Evolutionary conservation across 1,140 invertebrate species (phyloP).

Genomic region (Orchestia grillus): DNA sequence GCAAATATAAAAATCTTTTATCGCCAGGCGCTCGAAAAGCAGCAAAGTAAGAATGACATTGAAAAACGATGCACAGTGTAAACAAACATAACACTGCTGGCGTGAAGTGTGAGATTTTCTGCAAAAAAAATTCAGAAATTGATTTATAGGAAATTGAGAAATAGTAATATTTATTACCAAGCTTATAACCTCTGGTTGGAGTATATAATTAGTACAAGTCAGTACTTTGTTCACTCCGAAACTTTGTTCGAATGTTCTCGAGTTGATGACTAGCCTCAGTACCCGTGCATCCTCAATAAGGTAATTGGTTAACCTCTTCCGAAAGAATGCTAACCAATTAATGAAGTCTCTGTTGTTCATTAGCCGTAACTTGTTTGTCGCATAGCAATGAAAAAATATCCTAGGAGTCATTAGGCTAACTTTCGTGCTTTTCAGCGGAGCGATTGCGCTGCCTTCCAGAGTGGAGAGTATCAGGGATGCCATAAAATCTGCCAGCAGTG

Average conservation of each 20-base stretch:
- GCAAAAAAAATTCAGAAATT: too few relatives aligned
- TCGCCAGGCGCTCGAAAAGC: too few relatives aligned
- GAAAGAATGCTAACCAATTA: background rate
- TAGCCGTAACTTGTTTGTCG: background rate
- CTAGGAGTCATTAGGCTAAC: background rate
- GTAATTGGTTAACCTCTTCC: background rate
- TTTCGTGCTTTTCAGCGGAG: background rate
- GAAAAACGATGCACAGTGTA: too few relatives aligned
- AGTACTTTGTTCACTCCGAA: too few relatives aligned
- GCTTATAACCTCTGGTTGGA: too few relatives aligned
- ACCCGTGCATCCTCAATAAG: background rate
- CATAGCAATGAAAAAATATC: background rate
- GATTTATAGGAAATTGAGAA: too few relatives aligned
- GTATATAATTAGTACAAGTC: too few relatives aligned
- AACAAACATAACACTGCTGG: too few relatives aligned
- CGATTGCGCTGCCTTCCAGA: background rate
- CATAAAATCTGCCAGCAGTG: background rate
- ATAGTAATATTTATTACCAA: too few relatives aligned
- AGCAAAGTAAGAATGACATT: too few relatives aligned
- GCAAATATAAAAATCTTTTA: too few relatives aligned
- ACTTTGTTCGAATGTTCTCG: background rate
- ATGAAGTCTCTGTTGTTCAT: background rate
- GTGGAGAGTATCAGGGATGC: background rate
- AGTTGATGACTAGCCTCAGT: background rate
- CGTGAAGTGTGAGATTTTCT: too few relatives aligned